These are phyloP conservation scores for Larimichthys polyactis DNA, from an alignment of 2,113 vertebrate species.

Conservation along the genomic window DNA sequence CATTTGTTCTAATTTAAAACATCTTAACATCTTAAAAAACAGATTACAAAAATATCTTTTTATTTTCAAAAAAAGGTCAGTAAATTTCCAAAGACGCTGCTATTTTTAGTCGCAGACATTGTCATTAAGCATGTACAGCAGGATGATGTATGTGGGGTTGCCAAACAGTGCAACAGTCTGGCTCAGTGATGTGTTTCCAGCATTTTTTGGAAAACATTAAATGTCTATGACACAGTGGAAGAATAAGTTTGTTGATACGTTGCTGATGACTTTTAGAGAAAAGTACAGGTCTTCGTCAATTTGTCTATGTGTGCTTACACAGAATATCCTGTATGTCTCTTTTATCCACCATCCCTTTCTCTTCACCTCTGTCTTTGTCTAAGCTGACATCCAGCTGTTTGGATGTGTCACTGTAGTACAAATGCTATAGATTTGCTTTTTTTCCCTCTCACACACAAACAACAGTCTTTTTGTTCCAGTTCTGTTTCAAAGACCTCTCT, in stretches of 20 bases:
- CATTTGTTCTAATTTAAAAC: background rate
- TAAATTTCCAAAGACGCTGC: background rate
- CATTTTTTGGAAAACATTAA: background rate
- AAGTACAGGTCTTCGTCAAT: slow-evolving; percentile 2
- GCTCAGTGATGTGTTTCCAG: background rate
- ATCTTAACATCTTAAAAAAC: background rate
- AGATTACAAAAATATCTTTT: background rate
- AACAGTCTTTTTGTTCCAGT: slow-evolving; percentile 68
- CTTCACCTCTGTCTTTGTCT: slow-evolving; percentile 63
- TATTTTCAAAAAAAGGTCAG: background rate
- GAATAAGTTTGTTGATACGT: background rate
- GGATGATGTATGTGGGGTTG: background rate
- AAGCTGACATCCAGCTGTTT: slow-evolving; percentile 69
- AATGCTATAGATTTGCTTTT: slow-evolving; percentile 47
- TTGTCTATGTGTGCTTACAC: slow-evolving; percentile 5
- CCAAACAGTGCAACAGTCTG: background rate
- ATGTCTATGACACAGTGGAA: background rate
- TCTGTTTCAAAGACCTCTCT: slow-evolving; percentile 66
- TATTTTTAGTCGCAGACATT: background rate
- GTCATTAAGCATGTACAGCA: background rate
- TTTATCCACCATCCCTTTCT: slow-evolving; percentile 28
- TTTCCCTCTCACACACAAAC: slow-evolving; percentile 50
- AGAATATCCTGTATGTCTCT: slow-evolving; percentile 4
- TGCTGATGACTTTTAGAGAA: background rate
- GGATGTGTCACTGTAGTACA: slow-evolving; percentile 65